Percentiles rank a stretch among this genome's conserved stretches.
These are phyloP conservation scores for Kryphioiulus occultus DNA, from an alignment of 2,888 invertebrate genomes.

Conservation along the genomic window DNA sequence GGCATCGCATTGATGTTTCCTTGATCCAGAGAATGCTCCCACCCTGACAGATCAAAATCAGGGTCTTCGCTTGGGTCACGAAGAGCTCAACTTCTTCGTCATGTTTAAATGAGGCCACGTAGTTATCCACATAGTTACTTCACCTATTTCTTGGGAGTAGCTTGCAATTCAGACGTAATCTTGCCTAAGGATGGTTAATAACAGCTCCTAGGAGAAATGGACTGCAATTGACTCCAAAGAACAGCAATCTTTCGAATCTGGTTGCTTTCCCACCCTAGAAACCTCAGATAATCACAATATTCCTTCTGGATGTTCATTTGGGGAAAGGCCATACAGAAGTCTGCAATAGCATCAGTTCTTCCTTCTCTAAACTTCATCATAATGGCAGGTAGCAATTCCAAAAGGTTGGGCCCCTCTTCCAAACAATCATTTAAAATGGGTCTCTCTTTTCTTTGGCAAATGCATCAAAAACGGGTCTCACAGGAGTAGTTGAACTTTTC, in stretches of 20 bases:
- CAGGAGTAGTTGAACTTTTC: background rate
- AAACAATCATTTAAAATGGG: background rate
- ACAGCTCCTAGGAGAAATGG: background rate
- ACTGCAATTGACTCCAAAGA: background rate
- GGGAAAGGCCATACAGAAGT: background rate
- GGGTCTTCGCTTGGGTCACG: background rate
- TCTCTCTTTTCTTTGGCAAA: background rate
- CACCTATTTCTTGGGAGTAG: background rate
- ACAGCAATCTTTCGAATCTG: background rate
- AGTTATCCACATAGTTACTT: background rate
- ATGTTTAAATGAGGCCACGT: background rate
- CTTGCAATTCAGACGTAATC: background rate
- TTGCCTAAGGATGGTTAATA: background rate
- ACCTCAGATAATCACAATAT: background rate
- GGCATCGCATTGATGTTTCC: background rate
- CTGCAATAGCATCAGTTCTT: background rate
- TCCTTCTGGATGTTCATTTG: background rate
- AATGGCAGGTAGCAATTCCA: background rate
- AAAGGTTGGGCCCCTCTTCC: background rate
- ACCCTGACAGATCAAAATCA: background rate
- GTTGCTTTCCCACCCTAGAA: background rate
- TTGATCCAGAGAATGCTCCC: background rate
- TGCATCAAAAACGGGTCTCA: background rate
- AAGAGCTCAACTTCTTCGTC: background rate
- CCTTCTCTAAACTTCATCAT: background rate